These are phyloP conservation scores for Pygoscelis antarcticus DNA, from an alignment of 2,113 vertebrate species.

Conservation along the genomic window DNA sequence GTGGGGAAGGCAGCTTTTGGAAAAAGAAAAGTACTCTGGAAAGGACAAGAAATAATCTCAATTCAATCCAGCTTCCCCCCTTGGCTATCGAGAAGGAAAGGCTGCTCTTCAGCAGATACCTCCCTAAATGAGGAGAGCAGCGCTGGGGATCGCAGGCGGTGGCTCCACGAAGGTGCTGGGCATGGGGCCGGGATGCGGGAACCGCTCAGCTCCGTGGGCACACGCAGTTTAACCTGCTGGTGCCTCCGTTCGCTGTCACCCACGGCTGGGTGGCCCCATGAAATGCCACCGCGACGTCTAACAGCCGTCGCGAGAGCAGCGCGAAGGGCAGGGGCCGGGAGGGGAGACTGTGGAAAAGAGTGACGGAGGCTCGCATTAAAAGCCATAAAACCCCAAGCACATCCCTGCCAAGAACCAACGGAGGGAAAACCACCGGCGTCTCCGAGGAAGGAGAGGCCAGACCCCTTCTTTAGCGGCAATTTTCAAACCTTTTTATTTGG, in stretches of 20 bases:
- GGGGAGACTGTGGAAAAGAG: background rate
- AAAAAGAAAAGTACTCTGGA: background rate
- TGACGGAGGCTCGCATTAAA: background rate
- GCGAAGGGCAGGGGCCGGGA: background rate
- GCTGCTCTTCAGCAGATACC: background rate
- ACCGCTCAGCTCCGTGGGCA: fast-evolving
- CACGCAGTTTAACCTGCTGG: background rate
- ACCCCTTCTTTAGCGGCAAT: slow-evolving; percentile 22
- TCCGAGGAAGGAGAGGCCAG: background rate
- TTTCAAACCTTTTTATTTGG: slow-evolving; percentile 52
- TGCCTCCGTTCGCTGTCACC: background rate
- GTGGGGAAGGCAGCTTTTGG: background rate
- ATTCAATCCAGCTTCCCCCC: background rate
- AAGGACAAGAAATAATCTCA: background rate
- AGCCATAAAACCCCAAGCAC: background rate
- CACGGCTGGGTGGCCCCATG: fast-evolving
- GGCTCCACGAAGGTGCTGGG: background rate
- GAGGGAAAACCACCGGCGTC: background rate
- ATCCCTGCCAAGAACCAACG: background rate
- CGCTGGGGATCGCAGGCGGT: fast-evolving
- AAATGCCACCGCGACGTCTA: fast-evolving
- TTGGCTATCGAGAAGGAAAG: background rate
- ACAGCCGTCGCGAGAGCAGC: background rate
- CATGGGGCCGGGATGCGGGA: fast-evolving
- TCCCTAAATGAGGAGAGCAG: background rate